Base-by-base conservation (phyloP, 37 sponge, comb jelly and placozoan genomes). In the Cliona cf. orientalis region DNA sequence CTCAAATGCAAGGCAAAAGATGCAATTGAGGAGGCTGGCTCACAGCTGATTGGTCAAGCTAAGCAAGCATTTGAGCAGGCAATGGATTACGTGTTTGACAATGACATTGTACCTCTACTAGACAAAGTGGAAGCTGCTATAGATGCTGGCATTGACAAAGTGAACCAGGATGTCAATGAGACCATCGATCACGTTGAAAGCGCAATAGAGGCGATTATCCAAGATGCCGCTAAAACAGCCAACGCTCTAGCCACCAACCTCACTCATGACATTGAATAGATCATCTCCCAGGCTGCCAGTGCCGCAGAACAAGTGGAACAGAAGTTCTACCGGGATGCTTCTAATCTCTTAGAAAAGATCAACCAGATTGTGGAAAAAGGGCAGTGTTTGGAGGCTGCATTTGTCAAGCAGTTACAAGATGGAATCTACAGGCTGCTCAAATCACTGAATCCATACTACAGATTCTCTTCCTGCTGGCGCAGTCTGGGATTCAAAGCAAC, bases 191-290 rank as follows among this genome's bases (percentile, higher is more conserved):
- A 61, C 63, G n/a, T 61, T 22, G 63, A 61, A 22, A 61, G 63
- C n/a, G 63, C 63, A 21, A 61, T 61, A 61, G 63, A 61, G 63
- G n/a, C 63, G n/a, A 61, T 61, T n/a, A 61, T 61, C n/a, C 23
- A 61, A 14, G 63, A 61, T 22, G 63, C 63, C n/a, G 63, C 63
- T 25, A 21, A 61, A 61, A 61, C 63, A 25, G 63, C 63, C 26
- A 61, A 61, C n/a, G 63, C 63, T 61, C 63, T 61, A 14, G 63
- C 63, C 63, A 22, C 26, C 63, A 61, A 61, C n/a, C 25, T 61
- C 26, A 61, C 63, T 61, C 63, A 61, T 61, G 63, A 61, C n/a
- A 22, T 61, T 7, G 63, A 61, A 22, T 21, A n/a, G 63, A 61
- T 61, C 26, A 61, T 61, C 63, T n/a, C 25, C 63, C 12, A n/a